phyloP scores from a whole-genome alignment of 2,797 vertebrate genomes.

The Bovichtus variegatus region DNA sequence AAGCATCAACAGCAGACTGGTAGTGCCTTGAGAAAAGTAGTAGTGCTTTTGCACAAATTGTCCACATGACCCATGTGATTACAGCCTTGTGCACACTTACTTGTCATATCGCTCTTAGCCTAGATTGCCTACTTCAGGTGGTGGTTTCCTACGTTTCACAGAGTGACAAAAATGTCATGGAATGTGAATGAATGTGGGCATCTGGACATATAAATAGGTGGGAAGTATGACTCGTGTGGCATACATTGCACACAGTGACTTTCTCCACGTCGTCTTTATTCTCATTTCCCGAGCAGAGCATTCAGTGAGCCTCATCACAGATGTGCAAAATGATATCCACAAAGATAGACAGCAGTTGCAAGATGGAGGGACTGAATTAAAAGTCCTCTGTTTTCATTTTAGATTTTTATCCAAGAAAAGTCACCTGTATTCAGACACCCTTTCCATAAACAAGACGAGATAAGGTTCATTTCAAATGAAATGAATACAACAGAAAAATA shows the following conservation, averaged over 20 bases:
- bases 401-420: not conserved
- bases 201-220: not conserved
- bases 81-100: not conserved
- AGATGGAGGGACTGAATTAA: not conserved
- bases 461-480: too few species aligned
- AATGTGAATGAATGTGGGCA: not conserved
- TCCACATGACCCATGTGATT: not conserved
- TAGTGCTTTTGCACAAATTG: not conserved
- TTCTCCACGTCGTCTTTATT: not conserved
- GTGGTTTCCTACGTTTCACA: not conserved
- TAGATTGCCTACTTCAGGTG: not conserved
- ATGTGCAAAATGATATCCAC: not conserved
- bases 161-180: not conserved
- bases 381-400: not conserved
- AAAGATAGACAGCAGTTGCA: not conserved
- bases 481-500: too few species aligned
- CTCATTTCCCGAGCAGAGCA: not conserved
- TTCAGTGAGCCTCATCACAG: not conserved
- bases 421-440: not conserved
- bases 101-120: slow-evolving; percentile 1
- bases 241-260: not conserved
- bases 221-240: not conserved
- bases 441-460: not conserved
- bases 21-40: not conserved
- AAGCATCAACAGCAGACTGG: not conserved